Conservation (phyloP, 2,888 invertebrate genomes). For the Acronicta leporina region DNA sequence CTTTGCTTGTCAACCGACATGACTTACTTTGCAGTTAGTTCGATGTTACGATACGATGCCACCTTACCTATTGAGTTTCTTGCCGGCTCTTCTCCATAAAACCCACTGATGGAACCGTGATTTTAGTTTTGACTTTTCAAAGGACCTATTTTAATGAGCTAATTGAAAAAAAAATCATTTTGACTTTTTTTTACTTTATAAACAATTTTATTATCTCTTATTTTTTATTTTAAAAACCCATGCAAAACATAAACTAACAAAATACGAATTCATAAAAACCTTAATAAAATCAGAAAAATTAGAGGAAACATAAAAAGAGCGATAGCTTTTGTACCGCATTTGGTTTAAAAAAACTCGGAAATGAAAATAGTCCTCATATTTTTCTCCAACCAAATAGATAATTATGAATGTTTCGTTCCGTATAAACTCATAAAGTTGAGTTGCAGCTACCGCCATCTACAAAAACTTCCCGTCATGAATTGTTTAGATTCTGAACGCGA, state of each 20-base stretch:
- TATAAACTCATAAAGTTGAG: constrained; percentile 20
- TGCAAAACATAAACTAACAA: constrained; percentile 21
- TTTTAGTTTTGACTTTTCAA: no score
- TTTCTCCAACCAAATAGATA: constrained; percentile 39
- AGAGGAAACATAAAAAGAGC: constrained; percentile 38
- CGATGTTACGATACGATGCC: no score
- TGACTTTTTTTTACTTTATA: no score
- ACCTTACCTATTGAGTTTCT: no score
- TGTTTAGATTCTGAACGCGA: constrained; percentile 29
- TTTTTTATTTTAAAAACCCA: no score
- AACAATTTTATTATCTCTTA: no score
- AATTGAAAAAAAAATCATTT: no score
- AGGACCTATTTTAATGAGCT: no score
- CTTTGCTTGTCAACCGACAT: no score
- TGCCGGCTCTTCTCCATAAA: no score
- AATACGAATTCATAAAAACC: constrained; percentile 42
- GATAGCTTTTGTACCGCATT: constrained; percentile 31
- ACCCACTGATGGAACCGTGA: no score
- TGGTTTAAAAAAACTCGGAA: constrained; percentile 46
- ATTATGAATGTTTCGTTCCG: constrained; percentile 15
- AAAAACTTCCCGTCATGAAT: constrained; percentile 8
- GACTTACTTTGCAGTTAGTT: no score
- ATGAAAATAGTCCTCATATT: constrained; percentile 47
- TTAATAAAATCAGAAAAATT: constrained; percentile 36
- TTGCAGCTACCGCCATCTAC: constrained; percentile 11